A percentile compares a stretch with the other conserved stretches of the same genome.
These are phyloP conservation scores for Sus cebifrons DNA, from an alignment of 2,797 vertebrate genomes.

Conservation along the genomic window DNA sequence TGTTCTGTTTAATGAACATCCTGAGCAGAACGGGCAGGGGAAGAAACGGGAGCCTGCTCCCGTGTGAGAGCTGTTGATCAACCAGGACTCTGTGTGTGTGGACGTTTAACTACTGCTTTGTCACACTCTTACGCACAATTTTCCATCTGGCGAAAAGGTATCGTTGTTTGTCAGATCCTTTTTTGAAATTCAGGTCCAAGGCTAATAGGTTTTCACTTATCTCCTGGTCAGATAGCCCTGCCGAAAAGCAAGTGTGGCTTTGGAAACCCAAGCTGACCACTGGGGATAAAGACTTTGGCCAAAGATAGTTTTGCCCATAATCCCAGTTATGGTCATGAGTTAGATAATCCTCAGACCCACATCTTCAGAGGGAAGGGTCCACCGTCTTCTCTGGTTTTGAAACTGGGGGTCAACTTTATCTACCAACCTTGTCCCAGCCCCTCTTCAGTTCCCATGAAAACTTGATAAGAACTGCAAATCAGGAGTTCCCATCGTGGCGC, in stretches of 20 bases:
- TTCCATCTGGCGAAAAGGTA: background rate
- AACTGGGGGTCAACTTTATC: background rate
- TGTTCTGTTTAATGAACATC: background rate
- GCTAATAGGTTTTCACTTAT: background rate
- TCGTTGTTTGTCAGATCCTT: background rate
- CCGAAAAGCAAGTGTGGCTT: background rate
- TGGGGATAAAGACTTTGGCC: background rate
- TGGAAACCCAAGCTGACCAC: background rate
- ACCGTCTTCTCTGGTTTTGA: background rate
- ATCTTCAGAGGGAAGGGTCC: background rate
- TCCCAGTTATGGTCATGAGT: background rate
- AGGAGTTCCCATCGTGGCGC: too few relatives aligned
- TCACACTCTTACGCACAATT: background rate
- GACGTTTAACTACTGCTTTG: background rate
- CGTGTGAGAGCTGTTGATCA: background rate
- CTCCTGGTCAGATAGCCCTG: background rate
- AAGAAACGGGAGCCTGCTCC: background rate
- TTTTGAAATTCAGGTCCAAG: conserved; percentile 7
- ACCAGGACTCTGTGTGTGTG: background rate
- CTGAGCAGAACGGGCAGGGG: background rate
- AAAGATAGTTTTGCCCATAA: background rate
- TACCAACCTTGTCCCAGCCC: background rate
- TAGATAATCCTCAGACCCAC: background rate
- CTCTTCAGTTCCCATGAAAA: background rate
- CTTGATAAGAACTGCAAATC: background rate